Base-by-base conservation (phyloP, 2,113 vertebrate genomes). In the Proteles cristata region DNA sequence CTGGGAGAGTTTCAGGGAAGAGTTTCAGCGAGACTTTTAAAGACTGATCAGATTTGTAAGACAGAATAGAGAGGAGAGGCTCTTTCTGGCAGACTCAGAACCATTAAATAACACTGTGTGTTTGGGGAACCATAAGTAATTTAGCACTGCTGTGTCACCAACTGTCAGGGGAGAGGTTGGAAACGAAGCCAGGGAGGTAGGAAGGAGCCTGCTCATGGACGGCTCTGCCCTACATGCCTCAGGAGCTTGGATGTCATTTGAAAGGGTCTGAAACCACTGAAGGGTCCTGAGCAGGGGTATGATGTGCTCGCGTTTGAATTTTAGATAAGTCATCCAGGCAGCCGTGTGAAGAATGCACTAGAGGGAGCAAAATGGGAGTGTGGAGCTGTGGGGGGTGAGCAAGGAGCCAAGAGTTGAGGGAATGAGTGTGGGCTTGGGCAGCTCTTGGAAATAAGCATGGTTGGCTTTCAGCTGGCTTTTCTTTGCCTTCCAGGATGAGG, bases 291-390 rank as follows among this genome's bases (percentile, higher is more conserved):
- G 79, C 87, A 85, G 48, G 31, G 53, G 53, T 48, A 58, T 69
- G 74, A 91, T 63, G 53, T 35, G 23, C 83, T 83, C 16, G 15
- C 50, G 92, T 92, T 81, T 97, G 95, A 94, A 95, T 97, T 97
- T 97, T 83, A 96, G 89, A 96, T 93, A 90, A 83, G 71, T 83
- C 79, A 61, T 33, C 45, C 53, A 76, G 89, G 74, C 69, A 81
- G 88, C 74, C 79, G 82, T 23, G 68, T 91, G 90, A 77, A 92
- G 94, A 53, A 65, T 71, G 31, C 68, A 45, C 53, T 17, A 26
- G 33, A 90, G 50, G 35, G 21, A 93, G 83, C 28, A 92, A 77
- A 83, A 89, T 0, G 81, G 28, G 80, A 69, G 23, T 48, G 58
- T 28, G 87, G 61, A 85, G n/a, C 74, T 74, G 17, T 50, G 15